Conservation (phyloP, 2,113 vertebrate species). For the Tyto alba region DNA sequence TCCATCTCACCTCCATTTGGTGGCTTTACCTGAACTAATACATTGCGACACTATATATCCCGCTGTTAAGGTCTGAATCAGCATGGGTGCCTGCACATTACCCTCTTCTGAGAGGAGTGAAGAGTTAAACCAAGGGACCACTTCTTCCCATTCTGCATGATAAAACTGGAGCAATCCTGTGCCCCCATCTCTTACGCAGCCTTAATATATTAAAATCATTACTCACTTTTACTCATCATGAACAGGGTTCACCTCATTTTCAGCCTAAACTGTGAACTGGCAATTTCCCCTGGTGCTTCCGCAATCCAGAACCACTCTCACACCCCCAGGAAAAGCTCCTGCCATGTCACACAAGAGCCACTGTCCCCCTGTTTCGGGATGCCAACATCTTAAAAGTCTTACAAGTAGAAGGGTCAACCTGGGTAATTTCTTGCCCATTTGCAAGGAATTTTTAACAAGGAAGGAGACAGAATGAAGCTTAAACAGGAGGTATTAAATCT, state of each 20-base stretch:
- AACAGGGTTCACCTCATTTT: not conserved
- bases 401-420: not conserved
- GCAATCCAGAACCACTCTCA: not conserved
- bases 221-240: not conserved
- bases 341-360: not conserved
- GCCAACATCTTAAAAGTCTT: not conserved
- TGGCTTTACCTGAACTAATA: not conserved
- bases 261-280: not conserved
- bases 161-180: accelerated
- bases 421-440: not conserved
- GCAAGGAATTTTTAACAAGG: not conserved
- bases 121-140: not conserved
- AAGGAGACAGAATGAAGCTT: not conserved
- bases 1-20: not conserved
- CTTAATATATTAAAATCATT: not conserved
- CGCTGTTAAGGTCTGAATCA: not conserved
- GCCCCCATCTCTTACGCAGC: not conserved
- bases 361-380: not conserved
- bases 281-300: not conserved
- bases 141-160: not conserved
- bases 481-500: not conserved
- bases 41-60: not conserved
- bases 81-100: accelerated
- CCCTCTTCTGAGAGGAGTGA: not conserved
- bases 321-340: not conserved